phyloP scores from a whole-genome alignment of 1,140 invertebrate genomes.

The Lethrus apterus region DNA sequence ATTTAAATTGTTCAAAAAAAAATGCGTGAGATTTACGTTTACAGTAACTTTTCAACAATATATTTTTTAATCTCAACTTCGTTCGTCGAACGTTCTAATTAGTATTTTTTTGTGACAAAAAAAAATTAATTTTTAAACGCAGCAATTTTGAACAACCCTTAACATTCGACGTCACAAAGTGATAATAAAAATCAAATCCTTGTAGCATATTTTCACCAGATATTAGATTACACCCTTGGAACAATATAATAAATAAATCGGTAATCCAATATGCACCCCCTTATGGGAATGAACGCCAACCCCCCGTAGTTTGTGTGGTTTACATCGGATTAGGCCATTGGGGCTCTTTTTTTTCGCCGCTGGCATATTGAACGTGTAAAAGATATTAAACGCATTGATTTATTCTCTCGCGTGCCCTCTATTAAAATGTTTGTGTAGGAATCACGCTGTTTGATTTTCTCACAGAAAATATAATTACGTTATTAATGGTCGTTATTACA shows the following conservation, averaged over 20 bases:
- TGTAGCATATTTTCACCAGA: slow-evolving; percentile 35
- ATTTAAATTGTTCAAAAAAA: too few relatives aligned
- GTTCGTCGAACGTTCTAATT: too few relatives aligned
- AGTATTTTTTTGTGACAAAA: too few relatives aligned
- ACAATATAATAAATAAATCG: slow-evolving; percentile 37
- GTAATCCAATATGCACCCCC: slow-evolving; percentile 39
- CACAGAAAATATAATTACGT: slow-evolving; percentile 23
- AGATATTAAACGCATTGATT: slow-evolving; percentile 37
- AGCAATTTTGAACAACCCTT: too few relatives aligned
- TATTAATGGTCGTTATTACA: slow-evolving; percentile 12
- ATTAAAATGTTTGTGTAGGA: slow-evolving; percentile 36
- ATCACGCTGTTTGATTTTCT: slow-evolving; percentile 36
- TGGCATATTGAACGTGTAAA: slow-evolving; percentile 38
- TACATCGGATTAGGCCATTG: slow-evolving; percentile 36
- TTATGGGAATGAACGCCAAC: slow-evolving; percentile 23
- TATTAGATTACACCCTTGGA: slow-evolving; percentile 36
- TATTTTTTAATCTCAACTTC: too few relatives aligned
- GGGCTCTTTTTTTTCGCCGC: slow-evolving; percentile 26
- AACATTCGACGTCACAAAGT: too few relatives aligned
- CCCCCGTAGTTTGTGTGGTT: slow-evolving; percentile 33
- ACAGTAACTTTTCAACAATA: too few relatives aligned
- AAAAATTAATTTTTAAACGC: too few relatives aligned
- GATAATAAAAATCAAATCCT: slow-evolving; percentile 33
- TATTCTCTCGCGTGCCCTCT: slow-evolving; percentile 33
- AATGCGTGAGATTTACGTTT: too few relatives aligned